Percentiles rank a stretch among this genome's conserved stretches.
Evolutionary conservation across 2,797 vertebrate genomes (phyloP).

Genomic region (Pristis pectinata): DNA sequence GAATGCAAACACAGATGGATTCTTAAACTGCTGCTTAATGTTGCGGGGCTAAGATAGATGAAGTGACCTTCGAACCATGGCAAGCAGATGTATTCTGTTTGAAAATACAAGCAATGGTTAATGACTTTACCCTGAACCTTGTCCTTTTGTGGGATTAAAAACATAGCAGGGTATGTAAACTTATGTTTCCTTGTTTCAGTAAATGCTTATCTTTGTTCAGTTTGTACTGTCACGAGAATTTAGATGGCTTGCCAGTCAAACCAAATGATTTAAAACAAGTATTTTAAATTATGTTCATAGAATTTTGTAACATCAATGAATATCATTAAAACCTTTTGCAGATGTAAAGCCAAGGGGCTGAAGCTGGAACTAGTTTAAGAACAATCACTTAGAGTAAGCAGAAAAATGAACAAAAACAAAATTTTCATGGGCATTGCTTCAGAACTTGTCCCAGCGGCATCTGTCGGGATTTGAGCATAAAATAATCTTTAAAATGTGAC

Average conservation of each 20-base stretch:
- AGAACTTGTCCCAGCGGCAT: background rate
- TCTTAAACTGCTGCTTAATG: background rate
- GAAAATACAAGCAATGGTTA: background rate
- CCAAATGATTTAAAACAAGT: background rate
- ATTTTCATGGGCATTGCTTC: background rate
- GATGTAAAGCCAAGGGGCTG: background rate
- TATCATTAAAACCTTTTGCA: background rate
- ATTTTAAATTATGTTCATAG: background rate
- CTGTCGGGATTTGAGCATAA: background rate
- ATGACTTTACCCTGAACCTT: background rate
- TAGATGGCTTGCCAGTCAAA: background rate
- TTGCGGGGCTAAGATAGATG: background rate
- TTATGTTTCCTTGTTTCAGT: background rate
- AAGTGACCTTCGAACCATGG: background rate
- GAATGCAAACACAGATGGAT: background rate
- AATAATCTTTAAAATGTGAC: background rate
- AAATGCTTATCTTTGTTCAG: background rate
- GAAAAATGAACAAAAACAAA: background rate
- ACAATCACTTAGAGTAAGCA: background rate
- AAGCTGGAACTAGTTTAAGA: background rate
- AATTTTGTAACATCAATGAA: background rate
- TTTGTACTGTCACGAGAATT: background rate
- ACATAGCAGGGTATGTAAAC: background rate
- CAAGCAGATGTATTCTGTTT: conserved; percentile 9
- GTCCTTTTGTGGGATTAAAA: background rate